Conservation (phyloP, 2,113 vertebrate genomes). For the Pomatorhinus ruficollis region DNA sequence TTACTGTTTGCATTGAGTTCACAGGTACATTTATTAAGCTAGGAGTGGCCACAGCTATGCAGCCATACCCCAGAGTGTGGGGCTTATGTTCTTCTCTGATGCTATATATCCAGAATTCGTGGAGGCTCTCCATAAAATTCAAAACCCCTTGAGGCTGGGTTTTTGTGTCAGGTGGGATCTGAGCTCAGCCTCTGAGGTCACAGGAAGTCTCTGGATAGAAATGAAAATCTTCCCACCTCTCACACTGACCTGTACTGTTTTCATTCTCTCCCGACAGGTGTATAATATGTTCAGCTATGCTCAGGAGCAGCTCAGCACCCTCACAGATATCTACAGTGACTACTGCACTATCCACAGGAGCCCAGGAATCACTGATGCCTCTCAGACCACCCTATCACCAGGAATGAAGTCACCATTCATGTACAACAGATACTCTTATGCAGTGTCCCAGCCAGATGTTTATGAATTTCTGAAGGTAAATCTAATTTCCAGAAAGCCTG, state of each 20-base stretch:
- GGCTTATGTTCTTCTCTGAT: background rate
- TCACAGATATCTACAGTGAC: slow-evolving; percentile 46
- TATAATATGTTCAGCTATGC: slow-evolving; percentile 43
- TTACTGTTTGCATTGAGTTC: background rate
- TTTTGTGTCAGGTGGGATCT: background rate
- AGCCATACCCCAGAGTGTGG: background rate
- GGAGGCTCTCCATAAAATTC: background rate
- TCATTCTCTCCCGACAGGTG: slow-evolving; percentile 3
- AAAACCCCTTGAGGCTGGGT: background rate
- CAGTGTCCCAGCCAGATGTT: slow-evolving; percentile 37
- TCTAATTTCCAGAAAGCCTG: background rate
- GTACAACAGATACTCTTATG: background rate
- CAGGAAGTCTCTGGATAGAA: background rate
- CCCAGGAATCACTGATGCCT: background rate
- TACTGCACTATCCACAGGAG: slow-evolving; percentile 3
- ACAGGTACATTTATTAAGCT: background rate
- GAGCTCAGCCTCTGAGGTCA: fast-evolving
- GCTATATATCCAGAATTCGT: background rate
- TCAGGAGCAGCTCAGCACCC: slow-evolving; percentile 4
- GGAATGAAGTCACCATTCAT: background rate
- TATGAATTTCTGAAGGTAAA: slow-evolving; percentile 58
- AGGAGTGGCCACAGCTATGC: background rate
- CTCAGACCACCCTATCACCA: background rate
- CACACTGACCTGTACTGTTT: background rate
- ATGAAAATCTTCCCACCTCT: background rate